Evolutionary conservation across 2,113 vertebrate genomes (phyloP), one percentile per base, ranked within the genome.

Genomic region (Tor tambroides): DNA sequence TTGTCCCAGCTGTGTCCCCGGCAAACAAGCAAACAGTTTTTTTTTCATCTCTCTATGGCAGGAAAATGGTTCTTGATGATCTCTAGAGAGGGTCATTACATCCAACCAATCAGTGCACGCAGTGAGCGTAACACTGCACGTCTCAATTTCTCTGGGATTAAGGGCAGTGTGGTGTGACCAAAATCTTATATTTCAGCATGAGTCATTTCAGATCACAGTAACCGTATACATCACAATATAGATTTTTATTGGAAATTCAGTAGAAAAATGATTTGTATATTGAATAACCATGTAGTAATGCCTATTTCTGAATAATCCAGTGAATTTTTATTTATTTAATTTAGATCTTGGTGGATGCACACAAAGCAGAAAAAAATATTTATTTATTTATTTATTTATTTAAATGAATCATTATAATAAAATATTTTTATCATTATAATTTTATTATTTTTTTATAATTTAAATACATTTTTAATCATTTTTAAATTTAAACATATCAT

Each of bases 11-110:
- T 82, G 80, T 82, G 59, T 82, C 17, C 38, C 61, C n/a, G 10
- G 35, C 17, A 30, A 30, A 82, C 38, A 41, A 80, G 32, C 11
- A 80, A 41, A 56, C 76, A 0, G 51, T 59, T 23, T 59, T 59
- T 54, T 43, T 76, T 54, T 9, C 35, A 19, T 5, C 10, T 54
- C 54, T 61, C 6, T 15, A 54, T 38, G 5, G 78, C 21, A 26
- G 56, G 54, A n/a, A 82, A 46, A 81, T 81, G 23, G 35, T 30
- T 46, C 56, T 10, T 43, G 59, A 46, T 82, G 38, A 46, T 67
- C 61, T 67, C 59, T 81, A 79, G 78, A 80, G 56, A 61, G 54
- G 30, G 54, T 41, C 77, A 26, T 80, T 61, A 26, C 12, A 80
- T 80, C 23, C 78, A 63, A 11, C 78, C 56, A 63, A 63, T 63